Evolutionary conservation across 1,140 invertebrate species (phyloP).

Genomic region (Dysdera silvatica): DNA sequence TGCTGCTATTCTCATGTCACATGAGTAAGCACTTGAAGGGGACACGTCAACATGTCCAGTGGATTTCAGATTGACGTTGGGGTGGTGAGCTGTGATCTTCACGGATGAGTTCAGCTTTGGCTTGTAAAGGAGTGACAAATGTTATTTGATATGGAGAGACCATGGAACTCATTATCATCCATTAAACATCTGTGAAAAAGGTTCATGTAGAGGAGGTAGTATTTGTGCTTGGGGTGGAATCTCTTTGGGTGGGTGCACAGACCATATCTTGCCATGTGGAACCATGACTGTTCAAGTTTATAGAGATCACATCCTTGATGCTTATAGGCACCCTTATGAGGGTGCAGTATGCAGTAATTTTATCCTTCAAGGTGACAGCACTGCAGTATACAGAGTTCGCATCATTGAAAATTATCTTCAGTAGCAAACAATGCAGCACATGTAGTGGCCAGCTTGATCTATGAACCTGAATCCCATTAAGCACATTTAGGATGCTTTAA

Average conservation of each 20-base stretch:
- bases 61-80: not conserved
- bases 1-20: not conserved
- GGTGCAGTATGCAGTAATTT: not conserved
- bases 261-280: not conserved
- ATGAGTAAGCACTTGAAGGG: not conserved
- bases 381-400: not conserved
- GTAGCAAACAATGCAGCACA: not conserved
- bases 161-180: not conserved
- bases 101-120: not conserved
- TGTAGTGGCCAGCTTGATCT: not conserved
- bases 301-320: not conserved
- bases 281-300: not conserved
- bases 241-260: not conserved
- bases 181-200: not conserved
- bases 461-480: not conserved
- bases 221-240: not conserved
- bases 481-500: not conserved
- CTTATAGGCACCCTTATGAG: not conserved
- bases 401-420: not conserved
- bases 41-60: not conserved
- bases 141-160: not conserved
- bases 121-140: not conserved
- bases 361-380: not conserved
- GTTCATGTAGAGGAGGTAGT: not conserved
- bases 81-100: not conserved